Percentiles rank a stretch among this genome's conserved stretches.
Evolutionary conservation across 2,797 vertebrate species (phyloP).

Genomic region (Gorsachius magnificus): DNA sequence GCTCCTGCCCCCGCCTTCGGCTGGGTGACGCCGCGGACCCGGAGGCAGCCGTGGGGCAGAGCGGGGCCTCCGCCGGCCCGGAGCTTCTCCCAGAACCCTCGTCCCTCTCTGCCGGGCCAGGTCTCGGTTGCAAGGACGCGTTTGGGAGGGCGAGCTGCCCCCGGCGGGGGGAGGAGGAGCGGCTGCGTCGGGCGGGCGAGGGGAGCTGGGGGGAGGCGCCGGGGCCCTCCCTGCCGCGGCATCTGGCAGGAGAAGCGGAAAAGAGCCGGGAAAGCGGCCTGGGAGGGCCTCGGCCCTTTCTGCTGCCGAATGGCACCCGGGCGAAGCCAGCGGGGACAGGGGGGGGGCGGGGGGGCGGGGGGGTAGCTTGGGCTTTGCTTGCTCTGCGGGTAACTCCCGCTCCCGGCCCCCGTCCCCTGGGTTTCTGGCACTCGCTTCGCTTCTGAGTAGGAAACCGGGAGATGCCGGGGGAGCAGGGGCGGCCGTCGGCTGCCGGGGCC

Average conservation of each 20-base stretch:
- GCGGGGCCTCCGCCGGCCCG: no score
- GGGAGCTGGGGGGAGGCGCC: no score
- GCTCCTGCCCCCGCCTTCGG: not conserved
- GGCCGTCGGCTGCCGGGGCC: not conserved
- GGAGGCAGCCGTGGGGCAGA: not conserved
- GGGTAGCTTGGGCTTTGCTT: conserved; percentile 36
- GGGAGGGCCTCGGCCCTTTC: not conserved
- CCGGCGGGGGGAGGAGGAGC: no score
- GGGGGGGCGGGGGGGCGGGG: not conserved
- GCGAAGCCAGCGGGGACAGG: not conserved
- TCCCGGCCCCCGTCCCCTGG: not conserved
- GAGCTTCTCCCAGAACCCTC: no score
- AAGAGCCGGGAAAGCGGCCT: not conserved
- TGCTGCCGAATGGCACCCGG: not conserved
- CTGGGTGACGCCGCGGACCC: not conserved
- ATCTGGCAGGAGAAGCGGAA: no score
- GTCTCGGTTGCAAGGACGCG: no score
- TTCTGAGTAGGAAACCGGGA: not conserved
- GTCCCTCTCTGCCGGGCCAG: no score
- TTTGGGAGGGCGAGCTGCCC: no score
- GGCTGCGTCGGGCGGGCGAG: no score
- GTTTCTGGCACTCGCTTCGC: not conserved
- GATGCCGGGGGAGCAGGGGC: not conserved
- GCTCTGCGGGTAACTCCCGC: not conserved
- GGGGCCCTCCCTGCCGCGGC: no score